Base-by-base conservation (phyloP, 2,113 vertebrate genomes). In the Opisthocomus hoazin region DNA sequence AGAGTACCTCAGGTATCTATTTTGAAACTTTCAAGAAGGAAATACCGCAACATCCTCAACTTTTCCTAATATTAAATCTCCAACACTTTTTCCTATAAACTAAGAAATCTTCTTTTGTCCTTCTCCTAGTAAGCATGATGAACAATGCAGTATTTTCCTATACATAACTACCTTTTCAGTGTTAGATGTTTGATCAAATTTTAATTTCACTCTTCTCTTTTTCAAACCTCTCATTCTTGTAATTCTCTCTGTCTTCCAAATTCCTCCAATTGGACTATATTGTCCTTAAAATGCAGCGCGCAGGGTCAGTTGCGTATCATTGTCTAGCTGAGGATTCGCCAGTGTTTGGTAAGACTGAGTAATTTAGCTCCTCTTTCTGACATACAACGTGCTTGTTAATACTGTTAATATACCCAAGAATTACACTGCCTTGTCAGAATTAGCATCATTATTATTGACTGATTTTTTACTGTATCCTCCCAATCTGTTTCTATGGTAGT, bases 231-330 rank as follows among this genome's bases (percentile, higher is more conserved):
- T 60, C 17, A 53, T 23, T 74, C 12, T 75, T 68, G 8, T 32
- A 58, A 70, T 20, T 64, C 32, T 76, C 16, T 39, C 56, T 32
- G 12, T 46, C 45, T 90, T 79, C 30, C 2, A 4, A 57, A 74
- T 93, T 84, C 32, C 34, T 89, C 57, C 8, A 13, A 30, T 69
- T 77, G 73, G 23, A 46, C 64, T 69, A 10, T 36, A 36, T 13
- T 39, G 15, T 73, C 34, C 39, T 90, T 78, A 66, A 78, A 87
- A 79, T 21, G n/a, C 32, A 84, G n/a, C 1, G 2, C 41, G 61
- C 32, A 21, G 12, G 8, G 23, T 26, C 3, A 1, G 34, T 12
- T 58, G 22, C 5, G 2, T 64, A 30, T 29, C 22, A 6, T 3
- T 54, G 18, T 22, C 51, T 43, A 39, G 15, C 68, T 70, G 51